phyloP scores from a whole-genome alignment of 2,888 invertebrate species.

The Apamea anceps region DNA sequence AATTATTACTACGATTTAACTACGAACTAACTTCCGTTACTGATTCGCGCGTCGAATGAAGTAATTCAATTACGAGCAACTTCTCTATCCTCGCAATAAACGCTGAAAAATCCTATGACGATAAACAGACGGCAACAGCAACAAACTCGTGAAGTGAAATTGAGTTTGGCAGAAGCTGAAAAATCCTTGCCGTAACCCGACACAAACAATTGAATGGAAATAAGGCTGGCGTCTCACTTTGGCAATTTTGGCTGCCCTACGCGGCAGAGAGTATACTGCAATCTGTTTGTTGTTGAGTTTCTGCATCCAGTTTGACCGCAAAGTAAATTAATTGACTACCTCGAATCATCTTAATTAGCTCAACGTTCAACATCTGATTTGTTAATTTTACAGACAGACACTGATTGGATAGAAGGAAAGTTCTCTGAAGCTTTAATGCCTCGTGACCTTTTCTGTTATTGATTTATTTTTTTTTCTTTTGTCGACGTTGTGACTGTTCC shows the following conservation, averaged over 20 bases:
- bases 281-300: conserved; percentile 21
- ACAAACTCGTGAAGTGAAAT: conserved; percentile 50
- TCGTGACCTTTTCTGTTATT: neutral
- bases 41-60: conserved; percentile 33
- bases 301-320: conserved; percentile 11
- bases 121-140: conserved; percentile 36
- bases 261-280: neutral
- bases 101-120: conserved; percentile 25
- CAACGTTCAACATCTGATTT: conserved; percentile 27
- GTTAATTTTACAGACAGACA: conserved; percentile 20
- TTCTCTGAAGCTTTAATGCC: neutral
- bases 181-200: conserved; percentile 29
- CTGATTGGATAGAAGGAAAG: conserved; percentile 12
- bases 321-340: conserved; percentile 41
- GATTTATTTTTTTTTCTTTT: neutral
- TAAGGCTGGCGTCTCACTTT: conserved; percentile 28
- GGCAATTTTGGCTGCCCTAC: conserved; percentile 7
- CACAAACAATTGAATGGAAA: conserved; percentile 35
- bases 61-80: conserved; percentile 42
- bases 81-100: conserved; percentile 12
- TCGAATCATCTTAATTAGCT: conserved; percentile 21
- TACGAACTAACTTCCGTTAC: conserved; percentile 17
- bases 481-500: no score
- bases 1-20: conserved; percentile 1
- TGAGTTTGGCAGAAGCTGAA: conserved; percentile 49